These are phyloP conservation scores for Nannobrachium achirus DNA, from an alignment of 2,113 vertebrate species.

Conservation along the genomic window DNA sequence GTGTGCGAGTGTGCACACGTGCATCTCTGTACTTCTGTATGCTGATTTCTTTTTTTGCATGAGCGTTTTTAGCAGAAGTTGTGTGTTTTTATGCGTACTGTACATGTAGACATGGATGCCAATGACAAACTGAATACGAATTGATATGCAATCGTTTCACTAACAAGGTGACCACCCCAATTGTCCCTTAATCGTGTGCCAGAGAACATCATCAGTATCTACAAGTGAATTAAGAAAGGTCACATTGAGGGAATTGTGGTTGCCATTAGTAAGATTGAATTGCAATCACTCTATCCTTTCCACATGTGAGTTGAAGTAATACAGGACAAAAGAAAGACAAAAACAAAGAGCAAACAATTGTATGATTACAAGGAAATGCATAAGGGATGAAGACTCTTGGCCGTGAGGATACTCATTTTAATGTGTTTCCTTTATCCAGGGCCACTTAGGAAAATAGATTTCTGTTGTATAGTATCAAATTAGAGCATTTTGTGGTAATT, in stretches of 20 bases:
- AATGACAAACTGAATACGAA: not conserved
- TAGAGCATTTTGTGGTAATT: no score
- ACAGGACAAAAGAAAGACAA: slow-evolving; percentile 23
- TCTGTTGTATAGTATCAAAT: not conserved
- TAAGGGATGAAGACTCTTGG: slow-evolving; percentile 1
- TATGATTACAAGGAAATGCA: slow-evolving; percentile 10
- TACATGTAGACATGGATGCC: no score
- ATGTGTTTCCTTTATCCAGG: slow-evolving; percentile 17
- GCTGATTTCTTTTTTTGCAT: no score
- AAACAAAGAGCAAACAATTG: slow-evolving; percentile 16
- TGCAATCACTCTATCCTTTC: slow-evolving; percentile 13
- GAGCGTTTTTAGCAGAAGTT: no score
- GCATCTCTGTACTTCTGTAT: not conserved
- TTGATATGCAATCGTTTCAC: slow-evolving; percentile 1
- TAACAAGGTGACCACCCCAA: not conserved
- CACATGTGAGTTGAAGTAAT: not conserved
- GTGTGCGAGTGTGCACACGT: not conserved
- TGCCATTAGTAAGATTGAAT: slow-evolving; percentile 45
- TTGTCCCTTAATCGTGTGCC: slow-evolving; percentile 4
- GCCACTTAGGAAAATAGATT: slow-evolving; percentile 6
- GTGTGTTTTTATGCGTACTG: no score
- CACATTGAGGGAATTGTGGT: slow-evolving; percentile 31
- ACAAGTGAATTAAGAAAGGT: slow-evolving; percentile 46
- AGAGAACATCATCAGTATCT: slow-evolving; percentile 23
- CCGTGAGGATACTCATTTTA: not conserved